Base-by-base conservation (phyloP, 2,113 vertebrate species). In the Pygoscelis adeliae region DNA sequence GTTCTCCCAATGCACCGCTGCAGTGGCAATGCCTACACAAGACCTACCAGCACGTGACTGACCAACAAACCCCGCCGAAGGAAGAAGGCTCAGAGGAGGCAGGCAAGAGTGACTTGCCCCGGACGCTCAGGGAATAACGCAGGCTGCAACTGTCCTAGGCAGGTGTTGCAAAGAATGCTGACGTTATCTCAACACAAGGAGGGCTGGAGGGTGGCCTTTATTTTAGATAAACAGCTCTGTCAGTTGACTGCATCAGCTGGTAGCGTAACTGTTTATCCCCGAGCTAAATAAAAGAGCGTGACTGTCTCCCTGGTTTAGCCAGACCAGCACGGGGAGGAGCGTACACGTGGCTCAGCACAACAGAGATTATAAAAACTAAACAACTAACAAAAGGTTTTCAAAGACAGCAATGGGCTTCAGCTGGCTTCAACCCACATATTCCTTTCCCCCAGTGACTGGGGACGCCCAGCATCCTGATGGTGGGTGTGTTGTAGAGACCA, bases 301-400 rank as follows among this genome's bases (percentile, higher is more conserved):
- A 79, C 12, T 4, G 18, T 14, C 49, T 32, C 44, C 59, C 74
- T 42, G 40, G 18, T 40, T 83, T 38, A 55, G 71, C 32, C 85
- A 70, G 21, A 73, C 11, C 15, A 29, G 59, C 49, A 22, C 0
- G 3, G 47, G 19, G 12, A 62, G 9, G 11, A 32, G 13, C 0
- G 2, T 20, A 74, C 10, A 55, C 13, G 11, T 22, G 22, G 15
- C 49, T 65, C 40, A 30, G 32, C 40, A 49, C 8, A 46, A 61
- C 29, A 52, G 44, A 47, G 15, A 29, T 38, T 29, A 69, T 10
- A 25, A 50, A 74, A 87, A 26, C 19, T 34, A 56, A 89, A 55
- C 32, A 66, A 40, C 29, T 40, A 83, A n/a, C 9, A n/a, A 20
- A 77, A 49, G 27, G 7, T 46, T 78, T 63, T 46, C 21, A 7